These are phyloP conservation scores for Dichetophora obliterata DNA, from an alignment of 2,888 invertebrate species.

Conservation along the genomic window DNA sequence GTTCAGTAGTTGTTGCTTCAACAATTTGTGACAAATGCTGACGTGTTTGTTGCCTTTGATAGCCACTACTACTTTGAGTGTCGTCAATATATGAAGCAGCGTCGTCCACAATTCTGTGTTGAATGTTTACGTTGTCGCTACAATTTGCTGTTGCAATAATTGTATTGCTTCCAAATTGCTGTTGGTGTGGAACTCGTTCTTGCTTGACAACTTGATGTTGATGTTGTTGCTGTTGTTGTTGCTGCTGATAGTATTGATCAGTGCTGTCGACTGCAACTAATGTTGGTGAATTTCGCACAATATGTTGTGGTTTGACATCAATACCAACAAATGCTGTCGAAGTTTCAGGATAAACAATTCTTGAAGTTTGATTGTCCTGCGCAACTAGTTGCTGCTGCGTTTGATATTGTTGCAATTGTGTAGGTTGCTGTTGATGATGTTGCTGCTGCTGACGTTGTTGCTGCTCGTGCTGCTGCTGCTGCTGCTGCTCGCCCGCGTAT, in stretches of 20 bases:
- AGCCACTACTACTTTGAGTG: conserved; percentile 37
- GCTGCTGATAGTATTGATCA: conserved; percentile 34
- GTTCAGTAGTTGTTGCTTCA: background rate
- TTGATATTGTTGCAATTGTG: conserved; percentile 15
- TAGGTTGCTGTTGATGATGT: conserved; percentile 19
- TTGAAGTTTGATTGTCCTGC: conserved; percentile 34
- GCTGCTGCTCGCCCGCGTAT: conserved; percentile 52
- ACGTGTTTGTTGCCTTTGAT: conserved; percentile 40
- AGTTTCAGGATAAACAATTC: conserved; percentile 33
- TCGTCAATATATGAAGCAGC: conserved; percentile 52
- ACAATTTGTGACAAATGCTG: conserved; percentile 19
- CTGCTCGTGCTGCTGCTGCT: conserved; percentile 29
- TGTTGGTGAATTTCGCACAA: conserved; percentile 38
- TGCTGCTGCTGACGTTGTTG: conserved; percentile 28
- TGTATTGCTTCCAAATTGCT: conserved; percentile 14
- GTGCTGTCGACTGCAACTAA: conserved; percentile 47
- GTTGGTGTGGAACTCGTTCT: conserved; percentile 19
- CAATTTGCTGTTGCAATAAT: conserved; percentile 34
- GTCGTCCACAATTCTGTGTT: conserved; percentile 36
- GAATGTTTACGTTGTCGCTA: conserved; percentile 26
- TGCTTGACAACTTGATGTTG: conserved; percentile 31
- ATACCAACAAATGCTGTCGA: conserved; percentile 3
- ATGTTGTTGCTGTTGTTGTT: conserved; percentile 39
- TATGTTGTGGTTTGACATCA: conserved; percentile 25
- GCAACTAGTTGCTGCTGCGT: conserved; percentile 38